These are phyloP conservation scores for Suillia variegata DNA, from an alignment of 2,888 invertebrate genomes.

Conservation along the genomic window DNA sequence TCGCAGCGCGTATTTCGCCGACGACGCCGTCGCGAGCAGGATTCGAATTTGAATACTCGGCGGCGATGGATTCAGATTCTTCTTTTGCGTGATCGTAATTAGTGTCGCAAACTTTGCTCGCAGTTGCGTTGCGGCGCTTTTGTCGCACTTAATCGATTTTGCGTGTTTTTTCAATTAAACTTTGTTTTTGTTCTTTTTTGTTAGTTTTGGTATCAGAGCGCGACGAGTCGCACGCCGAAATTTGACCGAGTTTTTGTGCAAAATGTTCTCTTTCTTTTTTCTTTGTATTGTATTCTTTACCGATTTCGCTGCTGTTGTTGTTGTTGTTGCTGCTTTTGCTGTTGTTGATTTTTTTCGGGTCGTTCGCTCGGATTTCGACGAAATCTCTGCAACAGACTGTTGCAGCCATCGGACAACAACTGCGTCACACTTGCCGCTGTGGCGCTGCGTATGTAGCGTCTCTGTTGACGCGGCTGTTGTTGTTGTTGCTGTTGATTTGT, in stretches of 20 bases:
- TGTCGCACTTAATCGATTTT: background rate
- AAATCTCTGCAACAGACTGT: slow-evolving; percentile 81
- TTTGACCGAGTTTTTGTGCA: slow-evolving; percentile 22
- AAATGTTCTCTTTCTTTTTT: slow-evolving; percentile 17
- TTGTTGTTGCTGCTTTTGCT: slow-evolving; percentile 32
- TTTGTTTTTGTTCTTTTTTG: slow-evolving; percentile 31
- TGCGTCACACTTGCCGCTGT: slow-evolving; percentile 84
- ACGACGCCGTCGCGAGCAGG: too few species aligned
- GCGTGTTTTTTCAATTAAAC: slow-evolving; percentile 6
- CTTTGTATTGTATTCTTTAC: too few species aligned
- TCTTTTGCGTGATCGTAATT: slow-evolving; percentile 1
- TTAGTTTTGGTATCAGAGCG: background rate
- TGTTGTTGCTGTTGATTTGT: slow-evolving; percentile 59
- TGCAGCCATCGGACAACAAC: slow-evolving; percentile 84
- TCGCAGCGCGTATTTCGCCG: too few species aligned
- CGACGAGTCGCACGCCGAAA: background rate
- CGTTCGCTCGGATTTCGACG: slow-evolving; percentile 79
- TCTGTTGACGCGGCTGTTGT: slow-evolving; percentile 66
- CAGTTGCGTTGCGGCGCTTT: too few species aligned
- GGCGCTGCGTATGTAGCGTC: slow-evolving; percentile 77
- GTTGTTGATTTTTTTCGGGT: slow-evolving; percentile 61
- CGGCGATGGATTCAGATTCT: too few species aligned
- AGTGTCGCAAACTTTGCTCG: background rate
- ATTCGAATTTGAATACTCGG: too few species aligned
- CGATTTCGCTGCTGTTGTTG: slow-evolving; percentile 44